A percentile compares a stretch with the other conserved stretches of the same genome.
Conservation (phyloP, 2,888 invertebrate species). For the Ornithoptera priamus region DNA sequence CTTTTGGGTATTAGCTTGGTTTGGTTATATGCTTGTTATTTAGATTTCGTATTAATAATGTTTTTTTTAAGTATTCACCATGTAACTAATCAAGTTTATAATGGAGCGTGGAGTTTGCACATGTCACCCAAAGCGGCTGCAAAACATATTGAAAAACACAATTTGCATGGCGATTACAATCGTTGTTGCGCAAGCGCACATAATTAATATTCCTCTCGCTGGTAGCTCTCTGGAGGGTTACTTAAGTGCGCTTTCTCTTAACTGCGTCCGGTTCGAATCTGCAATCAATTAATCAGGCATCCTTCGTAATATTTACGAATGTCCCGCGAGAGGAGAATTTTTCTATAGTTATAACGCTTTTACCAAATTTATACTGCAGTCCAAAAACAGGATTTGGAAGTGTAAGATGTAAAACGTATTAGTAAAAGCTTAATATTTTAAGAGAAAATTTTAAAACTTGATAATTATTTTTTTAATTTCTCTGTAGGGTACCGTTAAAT, state of each 20-base stretch:
- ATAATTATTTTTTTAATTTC: too few species aligned
- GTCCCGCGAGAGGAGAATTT: background rate
- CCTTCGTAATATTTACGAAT: background rate
- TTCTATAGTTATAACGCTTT: background rate
- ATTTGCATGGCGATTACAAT: conserved; percentile 53
- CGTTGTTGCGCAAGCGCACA: conserved; percentile 48
- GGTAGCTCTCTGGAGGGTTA: conserved; percentile 52
- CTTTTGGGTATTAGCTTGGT: too few species aligned
- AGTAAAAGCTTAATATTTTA: too few species aligned
- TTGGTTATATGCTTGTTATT: too few species aligned
- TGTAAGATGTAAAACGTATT: too few species aligned
- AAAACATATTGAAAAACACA: conserved; percentile 23
- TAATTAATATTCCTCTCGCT: conserved; percentile 57
- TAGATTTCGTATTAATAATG: too few species aligned
- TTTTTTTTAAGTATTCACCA: too few species aligned
- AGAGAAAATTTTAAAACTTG: too few species aligned
- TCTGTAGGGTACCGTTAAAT: too few species aligned
- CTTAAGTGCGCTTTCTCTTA: conserved; percentile 59
- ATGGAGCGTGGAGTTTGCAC: background rate
- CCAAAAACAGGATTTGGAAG: too few species aligned
- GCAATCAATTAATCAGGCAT: conserved; percentile 16
- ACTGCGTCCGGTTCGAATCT: conserved; percentile 41
- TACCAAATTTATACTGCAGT: background rate
- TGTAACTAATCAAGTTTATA: background rate
- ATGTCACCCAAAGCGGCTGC: background rate